phyloP scores from a whole-genome alignment of 1,140 invertebrate species.

The Acromyrmex charruanus region DNA sequence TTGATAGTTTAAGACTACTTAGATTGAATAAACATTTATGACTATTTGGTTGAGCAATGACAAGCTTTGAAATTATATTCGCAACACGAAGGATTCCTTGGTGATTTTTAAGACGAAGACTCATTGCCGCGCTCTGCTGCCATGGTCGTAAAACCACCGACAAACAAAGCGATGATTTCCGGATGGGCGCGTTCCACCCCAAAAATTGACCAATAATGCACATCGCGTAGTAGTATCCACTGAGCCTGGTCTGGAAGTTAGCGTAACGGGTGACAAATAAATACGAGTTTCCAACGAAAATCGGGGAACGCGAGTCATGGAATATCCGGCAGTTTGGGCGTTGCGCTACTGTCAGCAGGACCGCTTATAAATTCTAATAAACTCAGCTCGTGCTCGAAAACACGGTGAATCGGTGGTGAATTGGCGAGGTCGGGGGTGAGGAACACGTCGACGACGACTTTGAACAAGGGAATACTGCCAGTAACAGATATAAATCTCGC shows the following conservation, averaged over 20 bases:
- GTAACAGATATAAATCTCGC: conserved; percentile 79
- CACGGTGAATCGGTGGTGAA: conserved; percentile 33
- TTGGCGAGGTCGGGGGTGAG: conserved; percentile 23
- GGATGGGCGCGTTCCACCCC: conserved; percentile 78
- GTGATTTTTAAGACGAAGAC: conserved; percentile 71
- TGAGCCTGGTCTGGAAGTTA: conserved; percentile 9
- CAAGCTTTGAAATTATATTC: conserved; percentile 13
- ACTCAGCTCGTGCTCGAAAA: conserved; percentile 58
- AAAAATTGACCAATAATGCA: conserved; percentile 81
- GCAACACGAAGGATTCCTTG: conserved; percentile 43
- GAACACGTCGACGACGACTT: conserved; percentile 33
- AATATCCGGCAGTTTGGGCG: conserved; percentile 78
- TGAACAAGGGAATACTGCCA: conserved; percentile 65
- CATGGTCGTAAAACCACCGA: conserved; percentile 73
- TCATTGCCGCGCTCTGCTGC: conserved; percentile 17
- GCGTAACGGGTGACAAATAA: conserved; percentile 75
- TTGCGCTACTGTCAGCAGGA: conserved; percentile 76
- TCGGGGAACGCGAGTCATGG: conserved; percentile 55
- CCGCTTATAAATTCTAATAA: conserved; percentile 83
- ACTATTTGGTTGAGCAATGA: conserved; percentile 11
- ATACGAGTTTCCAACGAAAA: conserved; percentile 74
- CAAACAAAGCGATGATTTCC: conserved; percentile 84
- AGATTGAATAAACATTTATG: not conserved
- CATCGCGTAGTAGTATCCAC: conserved; percentile 60
- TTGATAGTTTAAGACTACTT: not conserved